A percentile compares a stretch with the other conserved stretches of the same genome.
These are phyloP conservation scores for Siphonodentalium dalli DNA, from an alignment of 2,888 invertebrate species.

Conservation along the genomic window DNA sequence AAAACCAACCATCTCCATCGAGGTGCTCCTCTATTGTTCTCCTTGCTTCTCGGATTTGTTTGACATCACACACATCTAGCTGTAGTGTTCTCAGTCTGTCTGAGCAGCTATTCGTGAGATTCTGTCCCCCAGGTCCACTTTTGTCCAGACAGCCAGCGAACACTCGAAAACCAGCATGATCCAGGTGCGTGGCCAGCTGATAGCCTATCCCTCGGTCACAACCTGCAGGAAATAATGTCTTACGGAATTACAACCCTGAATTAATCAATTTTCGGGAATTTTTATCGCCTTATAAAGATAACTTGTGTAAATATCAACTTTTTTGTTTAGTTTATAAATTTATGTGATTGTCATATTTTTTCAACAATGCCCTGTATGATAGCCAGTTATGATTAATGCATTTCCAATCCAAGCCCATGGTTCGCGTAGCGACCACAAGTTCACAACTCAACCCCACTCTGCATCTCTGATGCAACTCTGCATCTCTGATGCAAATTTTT, in stretches of 20 bases:
- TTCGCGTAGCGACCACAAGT: no score
- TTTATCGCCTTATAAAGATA: neutral
- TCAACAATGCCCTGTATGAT: no score
- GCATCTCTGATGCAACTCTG: no score
- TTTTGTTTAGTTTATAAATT: no score
- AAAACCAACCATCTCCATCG: slow-evolving; percentile 33
- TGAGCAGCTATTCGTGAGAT: slow-evolving; percentile 36
- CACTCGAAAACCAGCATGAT: slow-evolving; percentile 46
- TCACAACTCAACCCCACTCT: no score
- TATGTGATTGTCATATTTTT: no score
- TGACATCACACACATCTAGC: slow-evolving; percentile 45
- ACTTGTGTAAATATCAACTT: no score
- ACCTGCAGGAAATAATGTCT: slow-evolving; percentile 35
- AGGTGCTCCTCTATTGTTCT: slow-evolving; percentile 31
- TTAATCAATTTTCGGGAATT: neutral
- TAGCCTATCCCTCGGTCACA: slow-evolving; percentile 56
- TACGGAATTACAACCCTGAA: neutral
- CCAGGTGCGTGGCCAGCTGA: slow-evolving; percentile 42
- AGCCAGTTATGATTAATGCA: no score
- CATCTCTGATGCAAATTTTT: no score
- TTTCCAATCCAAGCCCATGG: no score
- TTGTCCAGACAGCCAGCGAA: slow-evolving; percentile 51
- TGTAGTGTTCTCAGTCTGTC: slow-evolving; percentile 38
- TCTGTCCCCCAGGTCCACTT: slow-evolving; percentile 35
- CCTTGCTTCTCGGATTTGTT: slow-evolving; percentile 36